These are phyloP conservation scores for Plumapathes pennacea DNA, from an alignment of 92 coral and sea anemone species.

Conservation along the genomic window DNA sequence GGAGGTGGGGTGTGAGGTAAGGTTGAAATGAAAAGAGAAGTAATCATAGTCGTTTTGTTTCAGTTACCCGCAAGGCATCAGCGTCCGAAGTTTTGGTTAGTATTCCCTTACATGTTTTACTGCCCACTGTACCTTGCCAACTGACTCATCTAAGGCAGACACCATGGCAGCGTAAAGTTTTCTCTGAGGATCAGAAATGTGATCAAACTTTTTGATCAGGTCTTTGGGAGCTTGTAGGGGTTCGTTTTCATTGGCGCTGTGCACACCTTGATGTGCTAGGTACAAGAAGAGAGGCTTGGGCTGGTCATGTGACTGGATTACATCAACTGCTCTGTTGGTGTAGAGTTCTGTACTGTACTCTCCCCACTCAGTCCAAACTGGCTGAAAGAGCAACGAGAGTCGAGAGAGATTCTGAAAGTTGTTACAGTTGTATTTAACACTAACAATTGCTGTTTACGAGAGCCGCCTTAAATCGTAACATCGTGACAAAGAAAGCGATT, in stretches of 20 bases:
- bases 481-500: too few relatives aligned
- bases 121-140: constrained; percentile 10
- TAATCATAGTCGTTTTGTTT: too few relatives aligned
- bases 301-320: constrained; percentile 53
- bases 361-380: constrained; percentile 55
- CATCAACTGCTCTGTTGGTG: constrained; percentile 43
- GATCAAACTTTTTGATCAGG: constrained; percentile 29
- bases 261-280: constrained; percentile 69
- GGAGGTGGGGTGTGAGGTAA: too few relatives aligned
- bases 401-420: too few relatives aligned
- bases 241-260: constrained; percentile 60
- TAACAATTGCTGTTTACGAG: too few relatives aligned
- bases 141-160: constrained; percentile 4
- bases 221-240: constrained; percentile 64
- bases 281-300: constrained; percentile 62
- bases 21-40: too few relatives aligned
- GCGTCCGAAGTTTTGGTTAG: too few relatives aligned
- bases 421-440: too few relatives aligned
- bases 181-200: constrained; percentile 63
- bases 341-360: constrained; percentile 64
- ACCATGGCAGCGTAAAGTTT: constrained; percentile 72
- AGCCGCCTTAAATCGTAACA: too few relatives aligned
- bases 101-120: too few relatives aligned
- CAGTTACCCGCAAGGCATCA: too few relatives aligned
- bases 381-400: constrained; percentile 26